Conservation (phyloP, 2,113 vertebrate genomes). For the Aleadryas rufinucha region DNA sequence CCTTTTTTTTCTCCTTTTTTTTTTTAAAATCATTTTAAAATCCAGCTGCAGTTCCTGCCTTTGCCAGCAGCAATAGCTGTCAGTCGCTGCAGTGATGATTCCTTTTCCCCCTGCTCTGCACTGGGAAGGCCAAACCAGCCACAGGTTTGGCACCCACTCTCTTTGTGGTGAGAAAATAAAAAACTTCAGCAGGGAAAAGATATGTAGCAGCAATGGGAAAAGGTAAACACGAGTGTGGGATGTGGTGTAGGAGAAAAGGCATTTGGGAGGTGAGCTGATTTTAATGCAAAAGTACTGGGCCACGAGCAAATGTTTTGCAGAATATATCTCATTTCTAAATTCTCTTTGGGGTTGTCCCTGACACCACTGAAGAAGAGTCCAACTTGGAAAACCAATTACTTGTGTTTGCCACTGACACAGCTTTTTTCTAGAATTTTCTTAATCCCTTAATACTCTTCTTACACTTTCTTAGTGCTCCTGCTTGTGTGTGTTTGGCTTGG, state of each 20-base stretch:
- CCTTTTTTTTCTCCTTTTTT: background rate
- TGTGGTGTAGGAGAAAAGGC: background rate
- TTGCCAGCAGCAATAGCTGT: background rate
- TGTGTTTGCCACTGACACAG: background rate
- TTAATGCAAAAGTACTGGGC: background rate
- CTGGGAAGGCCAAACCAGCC: background rate
- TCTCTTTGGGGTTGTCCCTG: background rate
- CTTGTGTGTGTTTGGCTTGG: slow-evolving; percentile 13
- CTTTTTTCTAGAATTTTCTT: background rate
- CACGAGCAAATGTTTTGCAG: background rate
- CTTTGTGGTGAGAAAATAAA: background rate
- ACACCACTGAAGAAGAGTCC: background rate
- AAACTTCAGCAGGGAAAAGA: background rate
- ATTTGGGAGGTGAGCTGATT: background rate
- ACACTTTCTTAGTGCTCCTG: background rate
- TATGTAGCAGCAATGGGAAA: background rate
- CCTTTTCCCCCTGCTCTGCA: background rate
- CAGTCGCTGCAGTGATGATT: background rate
- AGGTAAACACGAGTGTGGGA: background rate
- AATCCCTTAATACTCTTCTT: background rate
- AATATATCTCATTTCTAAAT: background rate
- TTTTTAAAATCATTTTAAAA: background rate
- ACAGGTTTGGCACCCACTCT: background rate
- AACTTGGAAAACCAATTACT: background rate
- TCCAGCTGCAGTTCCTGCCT: background rate